These are phyloP conservation scores for Dinoponera quadriceps DNA, from an alignment of 1,140 invertebrate species.

Conservation along the genomic window DNA sequence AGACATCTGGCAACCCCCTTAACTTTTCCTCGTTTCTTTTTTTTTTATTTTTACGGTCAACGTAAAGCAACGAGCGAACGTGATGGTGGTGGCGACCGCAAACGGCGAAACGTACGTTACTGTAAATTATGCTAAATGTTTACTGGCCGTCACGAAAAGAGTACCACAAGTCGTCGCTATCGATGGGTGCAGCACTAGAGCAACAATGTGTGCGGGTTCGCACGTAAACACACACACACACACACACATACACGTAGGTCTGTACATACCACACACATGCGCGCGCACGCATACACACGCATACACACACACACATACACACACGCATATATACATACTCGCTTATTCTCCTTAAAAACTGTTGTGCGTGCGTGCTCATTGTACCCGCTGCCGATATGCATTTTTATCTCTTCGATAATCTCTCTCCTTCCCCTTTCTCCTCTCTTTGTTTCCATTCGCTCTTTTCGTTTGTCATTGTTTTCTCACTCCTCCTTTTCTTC, in stretches of 20 bases:
- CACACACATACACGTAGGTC: slow-evolving; percentile 3
- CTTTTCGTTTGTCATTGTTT: slow-evolving; percentile 13
- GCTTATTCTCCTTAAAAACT: slow-evolving; percentile 37
- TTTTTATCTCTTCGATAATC: slow-evolving; percentile 54
- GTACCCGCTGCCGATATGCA: slow-evolving; percentile 80
- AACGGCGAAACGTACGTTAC: slow-evolving; percentile 10
- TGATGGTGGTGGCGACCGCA: slow-evolving; percentile 3
- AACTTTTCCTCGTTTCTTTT: slow-evolving; percentile 19
- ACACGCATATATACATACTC: not conserved
- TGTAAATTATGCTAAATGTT: slow-evolving; percentile 36
- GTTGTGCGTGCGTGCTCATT: slow-evolving; percentile 69
- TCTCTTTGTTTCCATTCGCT: slow-evolving; percentile 4
- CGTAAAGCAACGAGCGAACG: slow-evolving; percentile 40
- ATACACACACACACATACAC: slow-evolving; percentile 4
- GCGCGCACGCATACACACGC: not conserved
- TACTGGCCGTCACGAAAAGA: slow-evolving; percentile 35
- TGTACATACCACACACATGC: not conserved
- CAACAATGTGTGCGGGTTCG: slow-evolving; percentile 1
- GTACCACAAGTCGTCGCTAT: slow-evolving; percentile 32
- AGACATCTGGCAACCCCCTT: slow-evolving; percentile 6
- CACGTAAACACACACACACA: not conserved
- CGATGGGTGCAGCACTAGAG: slow-evolving; percentile 9
- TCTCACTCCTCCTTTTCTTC: slow-evolving; percentile 6
- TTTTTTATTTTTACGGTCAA: slow-evolving; percentile 12
- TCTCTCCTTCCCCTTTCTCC: slow-evolving; percentile 16